Evolutionary conservation across 2,797 vertebrate species (phyloP), one percentile per base, ranked within the genome.

Genomic region (Sphaeramia orbicularis): DNA sequence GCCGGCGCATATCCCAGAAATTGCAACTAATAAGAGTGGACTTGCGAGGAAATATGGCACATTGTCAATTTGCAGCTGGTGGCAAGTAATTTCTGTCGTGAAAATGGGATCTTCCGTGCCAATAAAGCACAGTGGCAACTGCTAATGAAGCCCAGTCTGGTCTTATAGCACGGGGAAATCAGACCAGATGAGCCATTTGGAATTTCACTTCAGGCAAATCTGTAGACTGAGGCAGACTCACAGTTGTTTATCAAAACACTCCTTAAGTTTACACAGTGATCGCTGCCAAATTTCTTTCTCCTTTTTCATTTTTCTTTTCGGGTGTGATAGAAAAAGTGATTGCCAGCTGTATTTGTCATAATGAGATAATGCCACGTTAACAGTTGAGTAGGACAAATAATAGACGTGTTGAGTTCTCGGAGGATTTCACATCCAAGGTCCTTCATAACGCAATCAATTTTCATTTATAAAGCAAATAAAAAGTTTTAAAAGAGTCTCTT

Each of bases 61-160:
- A 8, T 73, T 89, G 89, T 92, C 90, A 90, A 89, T 91, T 90
- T 87, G 85, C 81, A 81, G 80, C 81, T 75, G 80, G 71, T 78
- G 83, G 86, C 79, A 54, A 89, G 84, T 89, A 67, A 80, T 86
- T 71, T 86, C 78, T 82, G 73, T 44, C 14, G 85, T 71, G 80
- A 89, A 88, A 90, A 90, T 88, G 80, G 84, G 81, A 89, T 88
- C 84, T 82, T 85, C 82, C 44, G 51, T 83, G 87, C 80, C 87
- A 91, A 81, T 84, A 86, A 89, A 88, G 74, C 71, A 43, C 67
- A 65, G 65, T 74, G 14, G 74, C 74, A 38, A 74, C 71, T 57
- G 81, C 74, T 90, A 86, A 91, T 90, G 83, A 83, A 84, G 83
- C 69, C 76, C 62, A 68, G 78, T 85, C 83, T 76, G 65, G 74